Percentiles rank a stretch among this genome's conserved stretches.
phyloP scores from a whole-genome alignment of 2,888 invertebrate genomes.

The Epinotia demarniana region DNA sequence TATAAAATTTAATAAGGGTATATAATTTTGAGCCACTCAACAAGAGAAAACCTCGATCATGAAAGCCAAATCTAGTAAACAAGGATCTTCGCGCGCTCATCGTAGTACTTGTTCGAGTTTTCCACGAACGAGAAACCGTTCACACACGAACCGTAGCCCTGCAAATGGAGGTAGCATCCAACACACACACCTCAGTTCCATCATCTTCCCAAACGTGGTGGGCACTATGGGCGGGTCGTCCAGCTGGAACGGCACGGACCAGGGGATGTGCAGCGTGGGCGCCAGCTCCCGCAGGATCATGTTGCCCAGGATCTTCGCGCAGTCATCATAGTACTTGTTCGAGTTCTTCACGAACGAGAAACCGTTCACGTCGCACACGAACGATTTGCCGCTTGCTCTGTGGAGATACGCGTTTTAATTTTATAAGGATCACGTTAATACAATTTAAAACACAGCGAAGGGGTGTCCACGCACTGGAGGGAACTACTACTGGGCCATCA shows the following conservation, averaged over 20 bases:
- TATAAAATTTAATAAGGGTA: too few relatives aligned
- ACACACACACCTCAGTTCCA: conserved; percentile 82
- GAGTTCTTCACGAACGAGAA: conserved; percentile 99
- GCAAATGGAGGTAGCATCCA: conserved; percentile 45
- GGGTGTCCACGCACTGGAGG: too few relatives aligned
- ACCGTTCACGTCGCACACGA: conserved; percentile 99
- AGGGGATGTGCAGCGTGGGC: conserved; percentile 97
- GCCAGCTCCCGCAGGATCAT: conserved; percentile 98
- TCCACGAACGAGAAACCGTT: too few relatives aligned
- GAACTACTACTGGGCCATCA: too few relatives aligned
- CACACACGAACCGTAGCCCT: too few relatives aligned
- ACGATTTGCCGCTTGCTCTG: conserved; percentile 99
- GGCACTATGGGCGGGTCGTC: conserved; percentile 99
- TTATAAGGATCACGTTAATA: not conserved
- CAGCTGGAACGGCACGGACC: conserved; percentile 98
- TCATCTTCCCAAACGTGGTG: conserved; percentile 99
- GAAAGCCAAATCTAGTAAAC: conserved; percentile 85
- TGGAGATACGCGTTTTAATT: conserved; percentile 28
- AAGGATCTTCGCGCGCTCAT: conserved; percentile 64
- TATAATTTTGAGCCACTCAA: too few relatives aligned
- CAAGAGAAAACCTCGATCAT: conserved; percentile 87
- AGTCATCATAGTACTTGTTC: conserved; percentile 99
- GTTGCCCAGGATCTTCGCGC: conserved; percentile 98
- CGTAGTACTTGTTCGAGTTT: too few relatives aligned
- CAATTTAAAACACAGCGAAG: too few relatives aligned